Evolutionary conservation across 2,888 invertebrate genomes (phyloP).

Genomic region (Phlogophora meticulosa): DNA sequence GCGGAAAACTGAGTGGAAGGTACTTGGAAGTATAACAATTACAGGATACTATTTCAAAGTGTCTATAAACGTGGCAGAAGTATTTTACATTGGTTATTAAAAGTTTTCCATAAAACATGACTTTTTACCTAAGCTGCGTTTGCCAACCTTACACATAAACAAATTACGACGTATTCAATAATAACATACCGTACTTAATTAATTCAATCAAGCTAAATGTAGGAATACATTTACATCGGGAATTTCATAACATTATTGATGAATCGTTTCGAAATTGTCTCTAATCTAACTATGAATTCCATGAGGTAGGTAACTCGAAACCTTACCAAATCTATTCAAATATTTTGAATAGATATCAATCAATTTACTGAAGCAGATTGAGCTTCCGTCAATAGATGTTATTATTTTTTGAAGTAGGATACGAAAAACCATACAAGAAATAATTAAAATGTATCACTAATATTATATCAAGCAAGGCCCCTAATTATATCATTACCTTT

Average conservation of each 20-base stretch:
- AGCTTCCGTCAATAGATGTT: background rate
- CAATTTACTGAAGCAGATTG: slow-evolving; percentile 12
- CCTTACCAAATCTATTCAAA: slow-evolving; percentile 25
- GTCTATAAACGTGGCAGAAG: background rate
- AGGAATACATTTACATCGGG: background rate
- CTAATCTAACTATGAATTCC: slow-evolving; percentile 33
- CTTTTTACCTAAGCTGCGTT: too few species aligned
- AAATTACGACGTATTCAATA: background rate
- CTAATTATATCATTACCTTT: slow-evolving; percentile 32
- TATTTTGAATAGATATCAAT: slow-evolving; percentile 20
- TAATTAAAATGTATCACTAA: slow-evolving; percentile 22
- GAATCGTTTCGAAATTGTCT: slow-evolving; percentile 12
- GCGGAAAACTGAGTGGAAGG: background rate
- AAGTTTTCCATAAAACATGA: background rate
- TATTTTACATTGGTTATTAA: background rate
- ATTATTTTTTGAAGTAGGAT: background rate
- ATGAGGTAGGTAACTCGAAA: background rate
- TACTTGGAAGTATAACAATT: background rate
- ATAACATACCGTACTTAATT: background rate
- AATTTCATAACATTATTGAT: slow-evolving; percentile 4
- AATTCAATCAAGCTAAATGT: slow-evolving; percentile 5
- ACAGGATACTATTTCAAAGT: too few species aligned
- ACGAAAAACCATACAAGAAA: slow-evolving; percentile 4
- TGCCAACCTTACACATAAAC: background rate
- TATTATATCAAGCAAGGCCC: slow-evolving; percentile 9